A percentile compares a stretch with the other conserved stretches of the same genome.
These are phyloP conservation scores for Odontothrips loti DNA, from an alignment of 2,888 invertebrate species.

Conservation along the genomic window DNA sequence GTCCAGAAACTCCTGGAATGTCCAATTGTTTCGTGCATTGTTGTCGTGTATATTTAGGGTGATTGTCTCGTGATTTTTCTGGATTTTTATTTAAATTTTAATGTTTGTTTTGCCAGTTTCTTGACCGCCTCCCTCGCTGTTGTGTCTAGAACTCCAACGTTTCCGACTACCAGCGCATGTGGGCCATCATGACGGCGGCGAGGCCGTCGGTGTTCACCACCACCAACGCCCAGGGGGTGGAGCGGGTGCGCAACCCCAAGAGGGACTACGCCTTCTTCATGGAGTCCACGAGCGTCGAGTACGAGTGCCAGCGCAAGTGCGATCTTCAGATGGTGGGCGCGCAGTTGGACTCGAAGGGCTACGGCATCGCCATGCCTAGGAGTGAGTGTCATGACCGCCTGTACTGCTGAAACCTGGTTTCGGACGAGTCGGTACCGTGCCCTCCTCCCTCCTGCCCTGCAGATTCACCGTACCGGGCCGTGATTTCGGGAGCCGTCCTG, in stretches of 20 bases:
- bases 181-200: conserved; percentile 82
- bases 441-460: conserved; percentile 37
- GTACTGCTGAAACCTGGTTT: too few relatives aligned
- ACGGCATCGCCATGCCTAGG: conserved; percentile 86
- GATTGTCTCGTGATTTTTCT: too few relatives aligned
- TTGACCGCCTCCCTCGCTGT: neutral
- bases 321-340: conserved; percentile 77
- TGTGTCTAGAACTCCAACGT: conserved; percentile 75
- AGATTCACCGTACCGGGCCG: conserved; percentile 73
- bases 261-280: conserved; percentile 85
- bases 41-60: too few relatives aligned
- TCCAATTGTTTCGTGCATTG: too few relatives aligned
- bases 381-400: conserved; percentile 72
- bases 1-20: too few relatives aligned
- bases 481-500: conserved; percentile 81
- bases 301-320: conserved; percentile 79
- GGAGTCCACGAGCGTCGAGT: conserved; percentile 95
- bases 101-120: too few relatives aligned
- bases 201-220: conserved; percentile 77
- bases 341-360: conserved; percentile 84
- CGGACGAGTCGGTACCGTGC: neutral
- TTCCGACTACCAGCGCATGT: conserved; percentile 86
- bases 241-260: conserved; percentile 74
- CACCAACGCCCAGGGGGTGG: conserved; percentile 80
- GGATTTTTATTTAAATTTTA: too few relatives aligned